These are phyloP conservation scores for Scaptomyza cyrtandrae DNA, from an alignment of 2,888 invertebrate species.

Conservation along the genomic window DNA sequence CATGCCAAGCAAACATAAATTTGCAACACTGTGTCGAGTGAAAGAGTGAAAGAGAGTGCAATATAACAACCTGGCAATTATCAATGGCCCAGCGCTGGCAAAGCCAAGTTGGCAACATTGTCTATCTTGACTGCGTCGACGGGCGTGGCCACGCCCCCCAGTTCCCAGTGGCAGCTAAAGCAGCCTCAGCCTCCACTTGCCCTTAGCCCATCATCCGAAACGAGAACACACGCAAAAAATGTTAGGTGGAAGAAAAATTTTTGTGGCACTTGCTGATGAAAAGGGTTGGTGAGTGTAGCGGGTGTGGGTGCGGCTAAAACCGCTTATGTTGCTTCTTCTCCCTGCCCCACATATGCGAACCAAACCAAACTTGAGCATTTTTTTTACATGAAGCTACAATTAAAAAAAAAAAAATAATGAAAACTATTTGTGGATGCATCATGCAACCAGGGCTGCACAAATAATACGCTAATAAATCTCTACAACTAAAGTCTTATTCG, in stretches of 20 bases:
- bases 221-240: conserved; percentile 75
- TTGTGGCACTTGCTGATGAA: conserved; percentile 63
- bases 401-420: conserved; percentile 47
- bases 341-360: conserved; percentile 26
- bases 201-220: conserved; percentile 59
- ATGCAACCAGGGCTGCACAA: conserved; percentile 41
- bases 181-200: conserved; percentile 43
- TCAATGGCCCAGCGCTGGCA: conserved; percentile 74
- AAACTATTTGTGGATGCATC: conserved; percentile 30
- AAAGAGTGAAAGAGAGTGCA: conserved; percentile 33
- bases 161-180: background rate
- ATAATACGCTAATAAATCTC: background rate
- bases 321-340: background rate
- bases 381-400: conserved; percentile 69
- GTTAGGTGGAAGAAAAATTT: conserved; percentile 69
- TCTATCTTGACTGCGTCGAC: conserved; percentile 60
- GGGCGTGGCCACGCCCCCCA: conserved; percentile 12
- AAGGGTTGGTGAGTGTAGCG: conserved; percentile 8
- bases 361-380: conserved; percentile 69
- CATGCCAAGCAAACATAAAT: conserved; percentile 76
- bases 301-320: background rate
- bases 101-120: conserved; percentile 67
- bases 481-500: too few relatives aligned
- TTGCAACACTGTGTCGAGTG: conserved; percentile 35
- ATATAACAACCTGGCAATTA: conserved; percentile 73